Conservation (phyloP, 2,888 invertebrate genomes). For the Malacosoma neustria region DNA sequence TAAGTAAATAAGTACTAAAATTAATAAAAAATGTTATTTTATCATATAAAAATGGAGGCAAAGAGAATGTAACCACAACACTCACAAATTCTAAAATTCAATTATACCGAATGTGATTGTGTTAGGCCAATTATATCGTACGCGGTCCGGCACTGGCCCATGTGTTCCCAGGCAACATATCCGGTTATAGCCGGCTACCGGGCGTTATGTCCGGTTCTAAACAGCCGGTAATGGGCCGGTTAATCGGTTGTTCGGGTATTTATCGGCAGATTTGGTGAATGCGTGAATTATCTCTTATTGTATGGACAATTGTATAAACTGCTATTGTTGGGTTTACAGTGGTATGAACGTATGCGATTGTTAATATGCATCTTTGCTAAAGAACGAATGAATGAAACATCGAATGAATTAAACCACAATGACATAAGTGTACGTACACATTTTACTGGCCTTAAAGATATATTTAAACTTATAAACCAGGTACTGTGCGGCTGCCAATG, state of each 20-base stretch:
- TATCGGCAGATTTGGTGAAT: slow-evolving; percentile 18
- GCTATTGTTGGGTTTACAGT: not conserved
- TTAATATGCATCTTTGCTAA: no score
- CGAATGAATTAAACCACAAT: no score
- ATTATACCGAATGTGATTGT: not conserved
- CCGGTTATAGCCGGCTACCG: slow-evolving; percentile 20
- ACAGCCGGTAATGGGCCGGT: slow-evolving; percentile 20
- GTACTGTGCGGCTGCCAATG: no score
- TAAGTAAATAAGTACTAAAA: no score
- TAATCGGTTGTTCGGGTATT: slow-evolving; percentile 22
- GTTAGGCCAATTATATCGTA: not conserved
- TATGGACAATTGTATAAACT: not conserved
- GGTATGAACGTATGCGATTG: no score
- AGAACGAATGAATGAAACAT: no score
- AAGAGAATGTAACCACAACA: not conserved
- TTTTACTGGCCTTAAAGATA: no score
- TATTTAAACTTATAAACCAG: no score
- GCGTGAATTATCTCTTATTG: slow-evolving; percentile 6
- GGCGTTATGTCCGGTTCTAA: slow-evolving; percentile 17
- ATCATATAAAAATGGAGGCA: no score
- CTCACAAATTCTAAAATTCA: not conserved
- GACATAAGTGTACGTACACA: no score
- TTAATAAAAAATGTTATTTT: no score
- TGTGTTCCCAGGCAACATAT: slow-evolving; percentile 7
- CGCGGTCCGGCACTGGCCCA: not conserved